Conservation (phyloP, 2,888 invertebrate species). For the Dryocosmus kuriphilus region DNA sequence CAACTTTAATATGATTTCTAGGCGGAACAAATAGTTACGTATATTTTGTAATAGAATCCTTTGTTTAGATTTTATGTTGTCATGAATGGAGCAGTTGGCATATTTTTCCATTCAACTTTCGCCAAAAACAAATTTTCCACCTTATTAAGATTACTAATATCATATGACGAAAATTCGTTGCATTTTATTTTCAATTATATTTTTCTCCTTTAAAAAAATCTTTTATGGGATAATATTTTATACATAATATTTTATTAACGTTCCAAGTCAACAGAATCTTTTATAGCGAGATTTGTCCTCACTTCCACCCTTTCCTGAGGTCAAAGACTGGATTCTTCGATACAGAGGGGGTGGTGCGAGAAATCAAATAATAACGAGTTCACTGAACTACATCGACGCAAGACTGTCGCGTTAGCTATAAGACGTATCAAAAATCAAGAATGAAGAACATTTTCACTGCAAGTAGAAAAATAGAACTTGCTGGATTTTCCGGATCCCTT, state of each 20-base stretch:
- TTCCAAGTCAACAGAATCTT: neutral
- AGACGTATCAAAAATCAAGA: conserved; percentile 1
- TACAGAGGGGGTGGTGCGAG: neutral
- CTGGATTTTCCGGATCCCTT: neutral
- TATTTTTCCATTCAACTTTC: conserved; percentile 17
- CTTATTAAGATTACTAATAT: neutral
- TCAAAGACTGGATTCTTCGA: neutral
- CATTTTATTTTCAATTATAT: no score
- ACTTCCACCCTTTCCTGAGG: neutral
- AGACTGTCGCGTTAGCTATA: neutral
- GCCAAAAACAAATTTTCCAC: neutral
- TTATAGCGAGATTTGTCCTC: neutral
- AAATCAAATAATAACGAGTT: conserved; percentile 19
- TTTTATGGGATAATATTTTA: neutral
- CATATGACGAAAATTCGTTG: neutral
- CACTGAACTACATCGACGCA: conserved; percentile 1
- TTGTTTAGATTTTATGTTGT: conserved; percentile 10
- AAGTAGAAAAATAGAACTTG: neutral
- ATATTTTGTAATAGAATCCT: conserved; percentile 33
- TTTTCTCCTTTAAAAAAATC: no score
- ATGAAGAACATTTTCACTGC: neutral
- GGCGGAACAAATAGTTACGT: conserved; percentile 37
- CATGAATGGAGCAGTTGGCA: conserved; percentile 3
- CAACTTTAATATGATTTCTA: conserved; percentile 29
- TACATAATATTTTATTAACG: neutral